Evolutionary conservation across 2,797 vertebrate genomes (phyloP), one percentile per base, ranked within the genome.

Genomic region (Coilia nasus): DNA sequence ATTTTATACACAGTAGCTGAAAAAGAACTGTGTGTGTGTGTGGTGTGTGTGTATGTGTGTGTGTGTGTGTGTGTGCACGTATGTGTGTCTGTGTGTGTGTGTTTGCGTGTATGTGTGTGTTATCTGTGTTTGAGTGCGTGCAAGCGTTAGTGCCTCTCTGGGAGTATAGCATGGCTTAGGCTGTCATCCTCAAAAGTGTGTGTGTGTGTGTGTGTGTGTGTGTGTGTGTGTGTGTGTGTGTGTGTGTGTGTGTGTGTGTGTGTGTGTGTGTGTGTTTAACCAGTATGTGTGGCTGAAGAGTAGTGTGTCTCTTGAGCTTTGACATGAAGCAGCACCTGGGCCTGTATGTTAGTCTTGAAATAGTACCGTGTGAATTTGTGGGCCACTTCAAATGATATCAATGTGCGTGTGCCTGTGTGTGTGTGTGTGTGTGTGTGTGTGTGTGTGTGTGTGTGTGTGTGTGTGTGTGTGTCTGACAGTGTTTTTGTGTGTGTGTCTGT

Each of bases 111-210:
- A 23, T 2, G 25, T 71, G 28, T 31, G 64, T 71, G 14, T 71
- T 67, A 31, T 14, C 17, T 35, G 31, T 71, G 64, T 71, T 71
- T 71, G 25, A 71, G 64, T 71, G 64, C 28, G 28, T 71, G 64
- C 11, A 71, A 31, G 25, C 67, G 75, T 82, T 84, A 85, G 81
- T n/a, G 86, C 88, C 90, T 92, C 88, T 93, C 85, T 92, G 93
- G 92, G 91, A 94, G 93, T 85, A 85, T 90, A 88, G 56, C 56
- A 81, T 90, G 87, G 90, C 89, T 81, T 86, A 31, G 89, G 50
- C 59, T 84, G 83, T 83, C 92, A 67, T 67, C 64, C 12, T 83
- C 87, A 89, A 86, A 86, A 81, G 88, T 88, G 83, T 87, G 23
- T 64, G 7, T 64, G 62, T 64, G 62, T 64, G 64, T 31, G 10